phyloP scores from a whole-genome alignment of 2,888 invertebrate species.

The Oxyteleia sp. region DNA sequence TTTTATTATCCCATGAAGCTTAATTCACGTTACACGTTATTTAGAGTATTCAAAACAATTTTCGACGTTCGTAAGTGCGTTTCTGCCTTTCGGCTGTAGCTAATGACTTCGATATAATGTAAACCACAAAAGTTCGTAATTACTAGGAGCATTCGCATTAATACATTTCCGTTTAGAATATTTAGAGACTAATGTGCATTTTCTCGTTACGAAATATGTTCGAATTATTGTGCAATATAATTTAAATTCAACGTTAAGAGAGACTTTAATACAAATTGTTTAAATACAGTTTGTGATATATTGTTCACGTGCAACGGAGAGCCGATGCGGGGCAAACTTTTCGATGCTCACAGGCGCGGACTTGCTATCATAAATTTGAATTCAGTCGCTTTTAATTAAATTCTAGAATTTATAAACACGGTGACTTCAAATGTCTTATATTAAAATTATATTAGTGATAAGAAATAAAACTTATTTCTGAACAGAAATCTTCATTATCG shows the following conservation, averaged over 20 bases:
- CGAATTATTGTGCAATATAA: slow-evolving; percentile 4
- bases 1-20: background rate
- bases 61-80: background rate
- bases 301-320: slow-evolving; percentile 4
- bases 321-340: no score
- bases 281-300: slow-evolving; percentile 12
- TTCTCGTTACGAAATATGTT: background rate
- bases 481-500: no score
- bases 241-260: slow-evolving; percentile 1
- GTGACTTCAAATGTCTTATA: no score
- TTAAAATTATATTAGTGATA: no score
- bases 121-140: slow-evolving; percentile 1
- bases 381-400: no score
- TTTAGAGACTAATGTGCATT: background rate
- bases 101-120: background rate
- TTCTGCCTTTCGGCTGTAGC: background rate
- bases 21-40: background rate
- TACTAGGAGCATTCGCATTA: background rate
- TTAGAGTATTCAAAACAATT: background rate
- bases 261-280: slow-evolving; percentile 16
- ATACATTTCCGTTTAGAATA: background rate
- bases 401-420: no score
- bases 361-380: no score
- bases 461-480: no score
- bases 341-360: no score